These are phyloP conservation scores for Papilio glaucus DNA, from an alignment of 1,140 invertebrate genomes.

Conservation along the genomic window DNA sequence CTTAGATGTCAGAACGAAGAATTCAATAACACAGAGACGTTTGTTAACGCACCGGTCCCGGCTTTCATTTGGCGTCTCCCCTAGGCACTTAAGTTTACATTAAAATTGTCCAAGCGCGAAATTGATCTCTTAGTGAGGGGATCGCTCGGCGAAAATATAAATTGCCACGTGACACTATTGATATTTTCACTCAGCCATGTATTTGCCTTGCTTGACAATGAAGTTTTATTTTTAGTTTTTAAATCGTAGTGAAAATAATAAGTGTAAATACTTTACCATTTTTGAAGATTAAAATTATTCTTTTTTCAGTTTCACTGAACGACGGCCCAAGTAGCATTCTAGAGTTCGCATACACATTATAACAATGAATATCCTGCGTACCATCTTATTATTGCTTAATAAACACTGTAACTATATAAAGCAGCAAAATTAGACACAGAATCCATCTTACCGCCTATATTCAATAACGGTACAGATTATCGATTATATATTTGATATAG, in stretches of 20 bases:
- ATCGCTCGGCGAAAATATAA: conserved; percentile 72
- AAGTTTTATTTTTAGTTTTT: conserved; percentile 36
- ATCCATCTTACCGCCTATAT: too few relatives aligned
- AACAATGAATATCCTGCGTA: too few relatives aligned
- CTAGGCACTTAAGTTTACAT: conserved; percentile 80
- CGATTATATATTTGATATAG: too few relatives aligned
- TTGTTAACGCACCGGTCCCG: conserved; percentile 69
- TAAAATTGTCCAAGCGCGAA: conserved; percentile 80
- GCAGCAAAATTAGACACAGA: too few relatives aligned
- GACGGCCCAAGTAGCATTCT: too few relatives aligned
- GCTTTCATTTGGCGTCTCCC: conserved; percentile 78
- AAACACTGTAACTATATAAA: too few relatives aligned
- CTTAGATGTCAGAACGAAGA: conserved; percentile 55
- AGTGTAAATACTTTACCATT: neutral
- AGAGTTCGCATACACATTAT: too few relatives aligned
- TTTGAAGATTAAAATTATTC: too few relatives aligned
- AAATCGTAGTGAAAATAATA: neutral
- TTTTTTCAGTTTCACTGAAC: too few relatives aligned
- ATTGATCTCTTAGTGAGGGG: conserved; percentile 80
- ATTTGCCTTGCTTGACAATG: conserved; percentile 39
- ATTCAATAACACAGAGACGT: conserved; percentile 77
- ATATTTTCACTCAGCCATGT: conserved; percentile 54
- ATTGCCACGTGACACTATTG: conserved; percentile 75
- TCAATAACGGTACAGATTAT: too few relatives aligned
- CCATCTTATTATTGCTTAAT: too few relatives aligned